Base-by-base conservation (phyloP, 2,113 vertebrate genomes). In the Ammospiza nelsoni region DNA sequence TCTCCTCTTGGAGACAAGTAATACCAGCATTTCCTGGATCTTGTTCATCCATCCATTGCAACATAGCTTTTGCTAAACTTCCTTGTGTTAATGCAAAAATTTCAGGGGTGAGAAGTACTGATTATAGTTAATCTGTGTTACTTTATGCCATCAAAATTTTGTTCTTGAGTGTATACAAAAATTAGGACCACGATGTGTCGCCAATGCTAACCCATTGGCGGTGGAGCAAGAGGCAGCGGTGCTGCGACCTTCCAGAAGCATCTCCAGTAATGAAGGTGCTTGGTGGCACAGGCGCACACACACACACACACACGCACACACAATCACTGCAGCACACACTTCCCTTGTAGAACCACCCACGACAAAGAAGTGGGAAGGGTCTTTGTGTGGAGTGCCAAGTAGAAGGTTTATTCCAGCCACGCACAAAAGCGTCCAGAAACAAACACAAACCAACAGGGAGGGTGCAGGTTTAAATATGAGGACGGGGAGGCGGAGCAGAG, bases 171-270 rank as follows among this genome's bases (percentile, higher is more conserved):
- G 2, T 35, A 33, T 35, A 28, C 5, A 68, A 61, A 84, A 89
- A 44, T 31, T 66, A 84, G 52, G 46, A 77, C 37, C 11, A 6
- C 7, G 41, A 37, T 68, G 48, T 37, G 58, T 37, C 3, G 1
- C 0, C 1, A 59, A 24, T n/a, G 23, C n/a, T 37, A 37, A 35
- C 23, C 15, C 23, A 10, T 8, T 25, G 58, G n/a, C 1, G 7
- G 7, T 37, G n/a, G 23, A 37, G 58, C 7, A 4, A 37, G 15
- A 37, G 58, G 58, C 58, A 37, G n/a, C 5, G 7, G n/a, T 59
- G 15, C n/a, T 24, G n/a, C 7, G 0, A 25, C 58, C 10, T 59
- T 37, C 15, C 23, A 59, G 58, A 25, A 59, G 23, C 3, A 11
- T 59, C n/a, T 37, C 23, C 58, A 37, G 23, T 8, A 59, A 37